Base-by-base conservation (phyloP, 2,113 vertebrate species). In the Furnarius figulus region DNA sequence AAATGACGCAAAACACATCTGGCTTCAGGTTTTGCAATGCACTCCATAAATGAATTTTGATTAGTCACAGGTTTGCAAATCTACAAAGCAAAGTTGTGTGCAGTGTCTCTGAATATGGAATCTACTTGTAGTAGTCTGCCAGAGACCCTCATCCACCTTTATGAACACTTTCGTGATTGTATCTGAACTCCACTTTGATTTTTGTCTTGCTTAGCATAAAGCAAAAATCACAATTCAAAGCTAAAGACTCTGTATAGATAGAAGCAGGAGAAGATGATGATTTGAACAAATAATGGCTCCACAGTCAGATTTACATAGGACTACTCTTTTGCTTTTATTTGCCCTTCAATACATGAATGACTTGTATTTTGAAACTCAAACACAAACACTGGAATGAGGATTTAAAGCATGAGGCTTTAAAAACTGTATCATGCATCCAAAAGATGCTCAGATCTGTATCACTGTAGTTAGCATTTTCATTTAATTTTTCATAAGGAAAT, bases 11-110 rank as follows among this genome's bases (percentile, higher is more conserved):
- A 94, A 95, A 37, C 71, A 96, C 91, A 95, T 96, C 85, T 96
- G 87, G 87, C 72, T 94, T 96, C 89, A 95, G 78, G 71, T 95
- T 96, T 97, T 85, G 89, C 71, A 93, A 88, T 70, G 59, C 78
- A 55, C 35, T 90, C 46, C 39, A 55, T 59, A 91, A 95, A 90
- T 85, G 56, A 95, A 76, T 95, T 96, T 82, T 97, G 87, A 96
- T 96, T 95, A 91, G 63, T 88, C 72, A 21, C 90, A 95, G 93
- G 87, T 95, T 85, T 94, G 46, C 16, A 86, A 93, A 88, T 86
- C 59, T 88, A 88, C 72, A 88, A 92, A 95, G 79, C 39, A 67
- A 90, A 80, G 33, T n/a, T 70, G 39, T 37, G 33, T 73, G 71
- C 59, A 67, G 14, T 63, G 58, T 58, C 40, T 90, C 68, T 59